phyloP scores from a whole-genome alignment of 2,113 vertebrate species.

The Aleadryas rufinucha region DNA sequence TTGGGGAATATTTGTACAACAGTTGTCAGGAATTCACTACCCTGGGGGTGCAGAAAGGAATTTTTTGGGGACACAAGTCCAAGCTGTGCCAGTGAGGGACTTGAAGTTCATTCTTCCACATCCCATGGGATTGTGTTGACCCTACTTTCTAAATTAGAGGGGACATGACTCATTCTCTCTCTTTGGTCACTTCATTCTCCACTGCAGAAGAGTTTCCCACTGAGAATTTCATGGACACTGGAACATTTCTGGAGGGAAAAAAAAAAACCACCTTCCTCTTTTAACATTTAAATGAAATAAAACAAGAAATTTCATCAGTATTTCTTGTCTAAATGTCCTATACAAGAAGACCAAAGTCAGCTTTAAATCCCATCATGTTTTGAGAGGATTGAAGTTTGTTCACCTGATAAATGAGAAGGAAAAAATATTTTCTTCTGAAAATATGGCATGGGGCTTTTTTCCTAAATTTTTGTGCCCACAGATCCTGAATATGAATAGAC shows the following conservation, averaged over 20 bases:
- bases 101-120: background rate
- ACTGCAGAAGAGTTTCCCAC: background rate
- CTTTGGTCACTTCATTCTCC: background rate
- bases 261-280: background rate
- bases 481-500: background rate
- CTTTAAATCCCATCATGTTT: background rate
- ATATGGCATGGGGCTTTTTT: rapidly evolving
- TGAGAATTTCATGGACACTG: background rate
- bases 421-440: background rate
- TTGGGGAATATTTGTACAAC: background rate
- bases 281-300: background rate
- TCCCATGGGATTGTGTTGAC: background rate
- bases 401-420: background rate
- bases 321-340: background rate
- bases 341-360: background rate
- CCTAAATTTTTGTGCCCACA: background rate
- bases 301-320: background rate
- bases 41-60: background rate
- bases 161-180: background rate
- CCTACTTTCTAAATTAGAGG: background rate
- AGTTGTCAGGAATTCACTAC: rapidly evolving
- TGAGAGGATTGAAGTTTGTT: background rate
- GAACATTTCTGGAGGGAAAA: background rate
- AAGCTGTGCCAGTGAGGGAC: background rate
- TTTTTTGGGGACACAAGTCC: background rate